A percentile compares a stretch with the other conserved stretches of the same genome.
Conservation (phyloP, 2,888 invertebrate species). For the Flexamia atlantica region DNA sequence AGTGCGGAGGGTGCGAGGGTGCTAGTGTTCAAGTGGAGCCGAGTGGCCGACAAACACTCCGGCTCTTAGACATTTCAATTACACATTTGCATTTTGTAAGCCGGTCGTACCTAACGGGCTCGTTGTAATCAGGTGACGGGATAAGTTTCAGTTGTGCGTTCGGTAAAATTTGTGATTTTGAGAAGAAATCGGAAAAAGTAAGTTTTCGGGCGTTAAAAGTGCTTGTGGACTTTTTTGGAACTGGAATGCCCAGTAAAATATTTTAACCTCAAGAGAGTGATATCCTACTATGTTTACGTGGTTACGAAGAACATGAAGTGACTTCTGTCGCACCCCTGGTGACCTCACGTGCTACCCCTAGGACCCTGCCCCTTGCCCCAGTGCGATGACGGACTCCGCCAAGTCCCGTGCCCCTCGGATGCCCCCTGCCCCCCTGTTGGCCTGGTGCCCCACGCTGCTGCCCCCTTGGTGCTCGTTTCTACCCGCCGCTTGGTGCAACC, state of each 20-base stretch:
- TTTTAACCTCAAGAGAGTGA: background rate
- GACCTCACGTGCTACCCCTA: background rate
- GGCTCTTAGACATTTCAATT: constrained; percentile 57
- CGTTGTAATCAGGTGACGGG: background rate
- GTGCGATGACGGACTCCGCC: constrained; percentile 61
- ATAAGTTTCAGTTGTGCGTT: background rate
- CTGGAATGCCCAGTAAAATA: background rate
- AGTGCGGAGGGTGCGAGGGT: constrained; percentile 60
- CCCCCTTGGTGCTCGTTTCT: constrained; percentile 86
- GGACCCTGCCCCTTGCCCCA: background rate
- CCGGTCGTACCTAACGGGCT: background rate
- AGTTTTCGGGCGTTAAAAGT: background rate
- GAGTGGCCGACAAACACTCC: constrained; percentile 59
- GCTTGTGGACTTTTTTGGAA: background rate
- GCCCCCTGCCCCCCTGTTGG: constrained; percentile 82
- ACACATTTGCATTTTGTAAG: constrained; percentile 58
- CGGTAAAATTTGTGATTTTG: background rate
- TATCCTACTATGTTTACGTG: background rate
- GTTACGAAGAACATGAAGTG: constrained; percentile 7
- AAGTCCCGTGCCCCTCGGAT: constrained; percentile 69
- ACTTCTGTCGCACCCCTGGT: background rate
- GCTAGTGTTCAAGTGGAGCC: constrained; percentile 60
- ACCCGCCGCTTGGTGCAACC: constrained; percentile 76
- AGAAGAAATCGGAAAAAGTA: background rate
- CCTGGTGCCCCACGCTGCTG: constrained; percentile 86